Evolutionary conservation across 2,113 vertebrate species (phyloP).

Genomic region (Ceyx cyanopectus): DNA sequence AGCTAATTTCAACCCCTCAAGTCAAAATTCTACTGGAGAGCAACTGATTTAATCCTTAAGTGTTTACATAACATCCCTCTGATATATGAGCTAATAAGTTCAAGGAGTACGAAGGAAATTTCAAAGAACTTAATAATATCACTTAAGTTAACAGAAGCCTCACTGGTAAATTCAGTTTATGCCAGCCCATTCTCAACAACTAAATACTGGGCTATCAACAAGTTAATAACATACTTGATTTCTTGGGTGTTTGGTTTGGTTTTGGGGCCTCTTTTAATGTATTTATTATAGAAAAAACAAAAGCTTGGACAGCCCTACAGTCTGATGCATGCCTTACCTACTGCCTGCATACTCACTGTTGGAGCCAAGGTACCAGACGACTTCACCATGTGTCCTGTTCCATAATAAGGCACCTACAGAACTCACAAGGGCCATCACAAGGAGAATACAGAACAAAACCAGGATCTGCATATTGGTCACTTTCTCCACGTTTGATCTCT

Average conservation of each 20-base stretch:
- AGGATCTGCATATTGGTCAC: constrained; percentile 98
- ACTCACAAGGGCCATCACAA: constrained; percentile 97
- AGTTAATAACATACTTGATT: neutral
- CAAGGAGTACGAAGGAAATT: neutral
- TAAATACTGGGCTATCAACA: rapidly evolving
- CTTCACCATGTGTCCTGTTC: constrained; percentile 88
- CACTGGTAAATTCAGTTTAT: neutral
- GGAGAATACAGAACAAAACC: constrained; percentile 93
- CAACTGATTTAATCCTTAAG: neutral
- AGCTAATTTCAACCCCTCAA: neutral
- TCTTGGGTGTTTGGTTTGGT: neutral
- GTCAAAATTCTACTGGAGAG: neutral
- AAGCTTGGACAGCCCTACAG: neutral
- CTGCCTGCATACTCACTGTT: constrained; percentile 80
- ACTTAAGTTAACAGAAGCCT: neutral
- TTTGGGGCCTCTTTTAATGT: neutral
- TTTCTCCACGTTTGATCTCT: constrained; percentile 96
- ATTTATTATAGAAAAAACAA: neutral
- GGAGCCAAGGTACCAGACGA: constrained; percentile 93
- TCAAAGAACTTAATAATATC: neutral
- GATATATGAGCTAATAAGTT: neutral
- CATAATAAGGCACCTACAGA: constrained; percentile 94
- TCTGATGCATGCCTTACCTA: neutral
- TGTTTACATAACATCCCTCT: neutral
- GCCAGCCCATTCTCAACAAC: neutral